Percentiles rank a stretch among this genome's conserved stretches.
These are phyloP conservation scores for Lacerta agilis DNA, from an alignment of 2,797 vertebrate species.

Conservation along the genomic window DNA sequence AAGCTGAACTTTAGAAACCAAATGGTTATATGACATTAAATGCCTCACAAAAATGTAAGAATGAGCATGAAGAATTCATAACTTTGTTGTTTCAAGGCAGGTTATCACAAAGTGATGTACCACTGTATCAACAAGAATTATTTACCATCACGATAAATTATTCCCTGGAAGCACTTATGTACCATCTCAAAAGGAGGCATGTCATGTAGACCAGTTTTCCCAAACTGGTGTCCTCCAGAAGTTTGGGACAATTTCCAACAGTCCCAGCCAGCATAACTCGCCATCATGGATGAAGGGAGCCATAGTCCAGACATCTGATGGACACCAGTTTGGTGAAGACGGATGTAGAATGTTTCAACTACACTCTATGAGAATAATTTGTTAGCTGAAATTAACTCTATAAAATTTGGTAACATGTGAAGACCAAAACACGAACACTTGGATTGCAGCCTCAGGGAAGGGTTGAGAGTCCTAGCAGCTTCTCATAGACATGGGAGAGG, in stretches of 20 bases:
- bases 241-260: too few species aligned
- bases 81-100: not conserved
- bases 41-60: not conserved
- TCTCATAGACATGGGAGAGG: slow-evolving; percentile 28
- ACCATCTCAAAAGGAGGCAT: not conserved
- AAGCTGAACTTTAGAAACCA: slow-evolving; percentile 4
- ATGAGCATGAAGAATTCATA: slow-evolving; percentile 6
- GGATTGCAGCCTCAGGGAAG: slow-evolving; percentile 51
- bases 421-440: slow-evolving; percentile 48
- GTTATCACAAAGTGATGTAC: not conserved
- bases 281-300: too few species aligned
- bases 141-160: not conserved
- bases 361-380: not conserved
- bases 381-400: not conserved
- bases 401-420: slow-evolving; percentile 31
- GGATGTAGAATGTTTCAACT: not conserved
- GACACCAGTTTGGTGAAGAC: not conserved
- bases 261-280: too few species aligned
- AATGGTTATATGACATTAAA: not conserved
- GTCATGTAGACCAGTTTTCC: not conserved
- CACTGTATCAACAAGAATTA: not conserved
- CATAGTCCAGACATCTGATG: too few species aligned
- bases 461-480: not conserved
- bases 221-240: too few species aligned
- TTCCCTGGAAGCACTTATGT: slow-evolving; percentile 15